phyloP scores from a whole-genome alignment of 2,888 invertebrate species.

The Drepana falcataria region DNA sequence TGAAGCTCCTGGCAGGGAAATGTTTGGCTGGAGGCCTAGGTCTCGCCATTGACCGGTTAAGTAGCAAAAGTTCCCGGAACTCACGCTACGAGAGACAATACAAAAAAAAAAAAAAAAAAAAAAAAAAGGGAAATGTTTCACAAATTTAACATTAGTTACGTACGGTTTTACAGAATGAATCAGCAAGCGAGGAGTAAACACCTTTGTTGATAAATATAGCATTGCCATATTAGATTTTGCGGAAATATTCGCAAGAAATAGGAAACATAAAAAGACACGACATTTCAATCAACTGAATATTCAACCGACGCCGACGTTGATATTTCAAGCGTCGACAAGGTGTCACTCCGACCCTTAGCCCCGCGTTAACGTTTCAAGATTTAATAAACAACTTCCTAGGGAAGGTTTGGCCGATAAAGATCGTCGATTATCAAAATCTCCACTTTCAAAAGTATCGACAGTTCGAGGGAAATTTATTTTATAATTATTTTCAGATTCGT shows the following conservation, averaged over 20 bases:
- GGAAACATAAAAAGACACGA: neutral
- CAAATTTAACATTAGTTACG: conserved; percentile 5
- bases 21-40: too few relatives aligned
- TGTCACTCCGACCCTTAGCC: neutral
- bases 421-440: conserved; percentile 11
- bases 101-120: too few relatives aligned
- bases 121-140: conserved; percentile 8
- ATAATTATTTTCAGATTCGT: conserved; percentile 33
- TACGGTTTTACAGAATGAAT: neutral
- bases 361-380: neutral
- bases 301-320: neutral
- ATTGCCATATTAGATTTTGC: neutral
- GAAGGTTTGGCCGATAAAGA: neutral
- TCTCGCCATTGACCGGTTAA: too few relatives aligned
- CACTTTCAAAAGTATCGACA: conserved; percentile 23
- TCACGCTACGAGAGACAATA: too few relatives aligned
- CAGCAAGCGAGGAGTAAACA: neutral
- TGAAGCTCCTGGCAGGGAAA: too few relatives aligned
- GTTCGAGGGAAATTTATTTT: conserved; percentile 31
- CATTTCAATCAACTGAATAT: neutral
- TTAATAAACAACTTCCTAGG: neutral
- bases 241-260: neutral
- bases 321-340: neutral
- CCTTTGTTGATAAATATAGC: neutral
- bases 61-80: too few relatives aligned